phyloP scores from a whole-genome alignment of 2,797 vertebrate species.

The Leucoraja ocellata region DNA sequence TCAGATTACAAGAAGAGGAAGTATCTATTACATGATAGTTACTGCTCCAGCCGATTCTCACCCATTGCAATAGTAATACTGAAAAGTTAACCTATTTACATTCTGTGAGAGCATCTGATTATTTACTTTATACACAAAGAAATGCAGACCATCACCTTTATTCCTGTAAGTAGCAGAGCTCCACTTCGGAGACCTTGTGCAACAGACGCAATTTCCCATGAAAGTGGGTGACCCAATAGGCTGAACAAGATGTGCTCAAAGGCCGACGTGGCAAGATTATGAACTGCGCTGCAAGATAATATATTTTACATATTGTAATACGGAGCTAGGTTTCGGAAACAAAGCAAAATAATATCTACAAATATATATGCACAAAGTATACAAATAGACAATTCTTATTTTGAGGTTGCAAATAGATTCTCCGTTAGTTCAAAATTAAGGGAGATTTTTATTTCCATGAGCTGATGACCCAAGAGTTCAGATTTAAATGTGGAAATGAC shows the following conservation, averaged over 20 bases:
- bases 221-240: slow-evolving; percentile 74
- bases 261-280: slow-evolving; percentile 56
- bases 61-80: not conserved
- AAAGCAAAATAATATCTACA: not conserved
- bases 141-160: slow-evolving; percentile 64
- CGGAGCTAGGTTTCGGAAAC: not conserved
- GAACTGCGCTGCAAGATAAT: slow-evolving; percentile 64
- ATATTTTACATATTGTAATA: not conserved
- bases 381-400: too few relatives aligned
- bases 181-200: slow-evolving; percentile 75
- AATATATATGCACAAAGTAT: not conserved
- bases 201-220: slow-evolving; percentile 62
- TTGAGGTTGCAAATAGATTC: too few relatives aligned
- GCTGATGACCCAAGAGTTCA: not conserved
- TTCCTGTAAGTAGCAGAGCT: slow-evolving; percentile 77
- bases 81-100: not conserved
- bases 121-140: not conserved
- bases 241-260: slow-evolving; percentile 78
- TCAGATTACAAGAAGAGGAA: too few relatives aligned
- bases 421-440: not conserved
- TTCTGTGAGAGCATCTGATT: not conserved
- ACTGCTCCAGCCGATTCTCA: not conserved
- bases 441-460: not conserved
- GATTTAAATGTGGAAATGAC: not conserved
- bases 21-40: not conserved